These are phyloP conservation scores for Dasypus novemcinctus DNA, from an alignment of 2,113 vertebrate genomes.

Conservation along the genomic window DNA sequence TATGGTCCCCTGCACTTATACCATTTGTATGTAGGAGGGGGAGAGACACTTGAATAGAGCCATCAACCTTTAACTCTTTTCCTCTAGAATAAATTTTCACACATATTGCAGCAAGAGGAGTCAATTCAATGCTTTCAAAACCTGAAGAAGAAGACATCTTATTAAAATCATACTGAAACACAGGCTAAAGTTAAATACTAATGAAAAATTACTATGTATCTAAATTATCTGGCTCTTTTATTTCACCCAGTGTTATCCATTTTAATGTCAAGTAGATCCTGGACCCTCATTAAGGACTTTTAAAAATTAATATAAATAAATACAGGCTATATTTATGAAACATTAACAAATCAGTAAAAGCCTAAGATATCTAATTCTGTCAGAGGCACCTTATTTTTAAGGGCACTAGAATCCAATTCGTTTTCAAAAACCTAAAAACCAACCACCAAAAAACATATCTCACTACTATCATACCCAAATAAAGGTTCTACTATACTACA, in stretches of 20 bases:
- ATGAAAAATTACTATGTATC: neutral
- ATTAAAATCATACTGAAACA: neutral
- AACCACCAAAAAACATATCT: neutral
- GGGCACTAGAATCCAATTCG: slow-evolving; percentile 74
- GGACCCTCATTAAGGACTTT: neutral
- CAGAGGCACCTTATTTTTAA: neutral
- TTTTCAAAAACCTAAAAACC: slow-evolving; percentile 82
- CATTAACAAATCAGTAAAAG: neutral
- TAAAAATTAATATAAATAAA: neutral
- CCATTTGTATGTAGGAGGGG: slow-evolving; percentile 84
- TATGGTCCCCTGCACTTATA: slow-evolving; percentile 84
- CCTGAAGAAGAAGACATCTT: slow-evolving; percentile 77
- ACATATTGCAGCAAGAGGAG: slow-evolving; percentile 89
- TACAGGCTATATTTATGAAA: neutral
- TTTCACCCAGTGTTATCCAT: neutral
- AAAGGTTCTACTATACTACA: neutral
- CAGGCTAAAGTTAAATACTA: neutral
- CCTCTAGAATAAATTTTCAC: slow-evolving; percentile 87
- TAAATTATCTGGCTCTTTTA: neutral
- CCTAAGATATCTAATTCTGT: neutral
- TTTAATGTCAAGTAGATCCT: neutral
- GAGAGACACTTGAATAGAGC: slow-evolving; percentile 91
- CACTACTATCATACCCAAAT: neutral
- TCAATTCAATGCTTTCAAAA: slow-evolving; percentile 88
- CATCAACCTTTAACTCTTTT: slow-evolving; percentile 88